phyloP scores from a whole-genome alignment of 2,797 vertebrate genomes.

The Mormyrus proboscirostris region DNA sequence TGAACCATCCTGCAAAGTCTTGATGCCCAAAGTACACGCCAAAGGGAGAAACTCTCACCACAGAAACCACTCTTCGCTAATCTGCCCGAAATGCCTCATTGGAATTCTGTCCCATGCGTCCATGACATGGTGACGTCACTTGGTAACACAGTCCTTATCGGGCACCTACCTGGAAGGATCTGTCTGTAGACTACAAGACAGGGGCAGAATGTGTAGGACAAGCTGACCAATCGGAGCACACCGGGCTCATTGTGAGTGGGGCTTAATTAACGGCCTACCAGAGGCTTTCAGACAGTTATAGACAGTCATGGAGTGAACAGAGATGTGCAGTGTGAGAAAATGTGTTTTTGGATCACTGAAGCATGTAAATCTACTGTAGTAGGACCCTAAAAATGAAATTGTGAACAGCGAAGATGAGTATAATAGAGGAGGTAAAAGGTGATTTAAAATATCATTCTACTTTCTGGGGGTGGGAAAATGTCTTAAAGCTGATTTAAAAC shows the following conservation, averaged over 20 bases:
- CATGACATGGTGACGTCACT: background rate
- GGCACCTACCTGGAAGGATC: background rate
- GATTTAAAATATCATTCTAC: background rate
- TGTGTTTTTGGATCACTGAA: background rate
- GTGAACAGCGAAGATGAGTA: background rate
- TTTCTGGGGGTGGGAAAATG: slow-evolving; percentile 19
- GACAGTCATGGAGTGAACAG: background rate
- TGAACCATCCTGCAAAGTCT: background rate
- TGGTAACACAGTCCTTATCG: background rate
- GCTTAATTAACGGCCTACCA: background rate
- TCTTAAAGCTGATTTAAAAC: slow-evolving; percentile 35
- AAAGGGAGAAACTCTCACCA: background rate
- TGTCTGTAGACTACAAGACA: background rate
- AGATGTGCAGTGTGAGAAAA: background rate
- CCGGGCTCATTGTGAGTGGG: background rate
- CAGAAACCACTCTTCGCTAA: background rate
- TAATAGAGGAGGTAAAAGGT: background rate
- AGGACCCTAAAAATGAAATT: too few relatives aligned
- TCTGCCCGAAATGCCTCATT: background rate
- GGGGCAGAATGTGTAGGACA: background rate
- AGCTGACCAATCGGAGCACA: background rate
- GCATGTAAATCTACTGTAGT: background rate
- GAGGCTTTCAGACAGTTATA: background rate
- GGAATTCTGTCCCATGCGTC: background rate
- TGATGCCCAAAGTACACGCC: background rate